Evolutionary conservation across 2,113 vertebrate species (phyloP).

Genomic region (human): GRCh38 chr6:124597501-124598000

Average conservation of each 20-base stretch:
- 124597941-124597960: slow-evolving; percentile 75
- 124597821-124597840: slow-evolving; percentile 75
- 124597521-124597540: neutral
- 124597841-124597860: slow-evolving; percentile 71
- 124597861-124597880: slow-evolving; percentile 27
- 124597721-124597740: slow-evolving; percentile 25
- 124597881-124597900: slow-evolving; percentile 65
- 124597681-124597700: neutral
- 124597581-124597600: neutral
- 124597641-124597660: neutral
- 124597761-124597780: slow-evolving; percentile 53
- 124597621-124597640: neutral
- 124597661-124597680: neutral
- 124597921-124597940: slow-evolving; percentile 77
- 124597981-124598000: slow-evolving; percentile 77
- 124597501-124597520: neutral
- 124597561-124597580: neutral
- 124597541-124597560: neutral
- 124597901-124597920: slow-evolving; percentile 73
- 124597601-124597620: neutral
- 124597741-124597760: slow-evolving; percentile 24
- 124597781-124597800: slow-evolving; percentile 30
- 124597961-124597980: slow-evolving; percentile 78
- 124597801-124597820: slow-evolving; percentile 54
- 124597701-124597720: neutral